These are phyloP conservation scores for Dasyornis broadbenti DNA, from an alignment of 2,113 vertebrate genomes.

Conservation along the genomic window DNA sequence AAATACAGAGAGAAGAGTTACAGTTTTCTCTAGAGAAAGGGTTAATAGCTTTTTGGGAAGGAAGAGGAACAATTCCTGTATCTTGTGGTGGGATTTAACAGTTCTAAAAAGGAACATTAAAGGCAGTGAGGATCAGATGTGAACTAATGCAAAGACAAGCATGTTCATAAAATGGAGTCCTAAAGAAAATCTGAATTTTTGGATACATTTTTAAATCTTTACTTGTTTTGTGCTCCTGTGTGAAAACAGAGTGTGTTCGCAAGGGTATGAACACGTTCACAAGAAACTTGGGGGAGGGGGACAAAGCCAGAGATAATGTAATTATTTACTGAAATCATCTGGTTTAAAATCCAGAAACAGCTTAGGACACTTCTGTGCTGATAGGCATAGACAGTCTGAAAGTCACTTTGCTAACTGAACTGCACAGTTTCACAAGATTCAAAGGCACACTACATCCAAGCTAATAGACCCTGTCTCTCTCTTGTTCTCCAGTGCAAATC, in stretches of 20 bases:
- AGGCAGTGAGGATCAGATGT: neutral
- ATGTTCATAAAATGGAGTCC: neutral
- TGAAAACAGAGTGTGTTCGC: neutral
- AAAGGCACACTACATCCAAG: neutral
- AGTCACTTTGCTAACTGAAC: neutral
- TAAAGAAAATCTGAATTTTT: neutral
- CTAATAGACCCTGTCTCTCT: neutral
- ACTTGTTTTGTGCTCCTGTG: neutral
- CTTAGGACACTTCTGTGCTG: rapidly evolving
- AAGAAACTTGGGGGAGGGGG: neutral
- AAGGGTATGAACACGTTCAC: neutral
- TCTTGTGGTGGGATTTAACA: neutral
- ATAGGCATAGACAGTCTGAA: neutral
- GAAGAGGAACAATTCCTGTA: neutral
- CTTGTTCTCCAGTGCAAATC: neutral
- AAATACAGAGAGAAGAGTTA: neutral
- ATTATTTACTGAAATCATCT: neutral
- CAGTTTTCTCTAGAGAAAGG: neutral
- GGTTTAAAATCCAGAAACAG: neutral
- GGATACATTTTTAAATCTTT: neutral
- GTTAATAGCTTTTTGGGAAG: neutral
- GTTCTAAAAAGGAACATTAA: neutral
- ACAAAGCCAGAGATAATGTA: neutral
- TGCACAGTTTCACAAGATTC: neutral
- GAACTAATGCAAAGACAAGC: neutral